Evolutionary conservation across 53 echinoderm and acorn worm species (phyloP), one percentile per base, ranked within the genome.

Genomic region (Hippasteria phrygiana): DNA sequence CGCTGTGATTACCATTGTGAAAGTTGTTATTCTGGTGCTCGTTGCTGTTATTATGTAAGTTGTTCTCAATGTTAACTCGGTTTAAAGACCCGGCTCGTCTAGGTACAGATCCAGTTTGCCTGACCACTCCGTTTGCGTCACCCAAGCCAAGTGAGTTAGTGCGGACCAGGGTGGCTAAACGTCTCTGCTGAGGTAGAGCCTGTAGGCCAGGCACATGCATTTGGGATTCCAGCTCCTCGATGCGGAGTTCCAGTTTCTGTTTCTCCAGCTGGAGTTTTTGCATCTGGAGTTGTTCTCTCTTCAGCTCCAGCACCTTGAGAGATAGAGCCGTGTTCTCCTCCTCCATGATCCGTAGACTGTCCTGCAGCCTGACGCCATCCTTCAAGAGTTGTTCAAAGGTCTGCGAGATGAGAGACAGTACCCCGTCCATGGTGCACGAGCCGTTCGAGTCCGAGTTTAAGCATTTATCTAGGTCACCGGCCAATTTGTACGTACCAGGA

Each of bases 341-440:
- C 72, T 97, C 97, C 17, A 97, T 56, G 62, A 62, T 69, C 22
- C 95, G 76, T 39, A 97, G 91, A 43, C 85, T 82, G 24, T 97
- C 97, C 88, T 95, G 95, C 88, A 97, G 83, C 63, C 92, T 92
- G 9, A 93, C 36, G 18, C 97, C 95, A 46, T 97, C 97, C 18
- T 95, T 93, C 5, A 97, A 78, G 40, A 97, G 90, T 67, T 95
- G 93, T 18, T 97, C 95, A 53, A 97, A 97, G 13, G 97, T 97
- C 63, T 95, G 93, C 78, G 95, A 87, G 35, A 97, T 88, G 18
- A 93, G 89, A 10, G 88, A 87, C 41, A 97, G 87, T 73, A 97
- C 88, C 17, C 75, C 90, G 73, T 97, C 95, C 77, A 97, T 88
- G 14, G 95, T 94, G 14, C 95, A 95, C 4, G 92, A 87, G 35